Evolutionary conservation across 2,113 vertebrate species (phyloP).

Genomic region (Alectura lathami): DNA sequence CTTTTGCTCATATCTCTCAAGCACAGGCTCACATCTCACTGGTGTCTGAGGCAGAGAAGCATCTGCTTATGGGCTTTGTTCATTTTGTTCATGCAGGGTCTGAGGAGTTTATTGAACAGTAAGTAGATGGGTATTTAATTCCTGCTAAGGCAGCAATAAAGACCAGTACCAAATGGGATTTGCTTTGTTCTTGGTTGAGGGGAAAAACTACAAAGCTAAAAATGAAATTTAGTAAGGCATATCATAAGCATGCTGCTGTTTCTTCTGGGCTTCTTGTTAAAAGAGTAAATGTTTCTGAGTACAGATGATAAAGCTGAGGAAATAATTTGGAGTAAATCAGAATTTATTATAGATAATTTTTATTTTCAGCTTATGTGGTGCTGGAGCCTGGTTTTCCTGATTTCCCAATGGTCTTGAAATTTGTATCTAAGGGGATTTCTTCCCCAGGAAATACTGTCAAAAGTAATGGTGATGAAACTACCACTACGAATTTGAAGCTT

Average conservation of each 20-base stretch:
- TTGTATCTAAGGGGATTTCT: background rate
- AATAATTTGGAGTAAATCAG: background rate
- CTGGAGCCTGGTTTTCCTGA: background rate
- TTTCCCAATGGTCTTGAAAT: background rate
- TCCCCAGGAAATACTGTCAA: background rate
- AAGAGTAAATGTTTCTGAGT: background rate
- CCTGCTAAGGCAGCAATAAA: constrained; percentile 3
- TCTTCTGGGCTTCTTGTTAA: background rate
- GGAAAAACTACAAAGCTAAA: background rate
- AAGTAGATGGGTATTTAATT: constrained; percentile 14
- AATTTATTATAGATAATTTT: background rate
- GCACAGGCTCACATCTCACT: background rate
- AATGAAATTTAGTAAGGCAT: background rate
- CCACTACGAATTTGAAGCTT: background rate
- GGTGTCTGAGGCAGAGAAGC: background rate
- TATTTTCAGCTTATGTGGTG: background rate
- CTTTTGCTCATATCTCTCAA: background rate
- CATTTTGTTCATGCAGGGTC: background rate
- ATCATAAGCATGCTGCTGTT: background rate
- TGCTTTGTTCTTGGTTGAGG: constrained; percentile 12
- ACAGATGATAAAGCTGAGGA: background rate
- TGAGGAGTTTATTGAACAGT: background rate
- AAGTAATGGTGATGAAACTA: background rate
- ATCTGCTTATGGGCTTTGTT: background rate
- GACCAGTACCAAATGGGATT: constrained; percentile 3